phyloP scores from a whole-genome alignment of 2,113 vertebrate genomes.

The Proteles cristata region DNA sequence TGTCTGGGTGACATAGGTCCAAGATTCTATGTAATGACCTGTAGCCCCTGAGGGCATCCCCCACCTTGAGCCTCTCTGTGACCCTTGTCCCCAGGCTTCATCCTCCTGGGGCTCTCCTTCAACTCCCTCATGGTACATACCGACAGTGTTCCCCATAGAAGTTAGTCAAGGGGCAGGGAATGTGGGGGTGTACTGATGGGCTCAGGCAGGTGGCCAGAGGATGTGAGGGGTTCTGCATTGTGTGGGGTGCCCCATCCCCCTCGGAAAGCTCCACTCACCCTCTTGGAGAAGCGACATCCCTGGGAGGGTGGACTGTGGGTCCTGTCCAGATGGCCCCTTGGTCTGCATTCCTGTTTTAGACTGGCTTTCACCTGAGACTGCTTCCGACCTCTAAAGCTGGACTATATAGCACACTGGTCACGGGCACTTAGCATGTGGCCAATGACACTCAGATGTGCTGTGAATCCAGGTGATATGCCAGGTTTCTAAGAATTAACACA shows the following conservation, averaged over 20 bases:
- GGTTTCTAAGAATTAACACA: not conserved
- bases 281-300: not conserved
- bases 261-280: not conserved
- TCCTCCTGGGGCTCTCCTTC: not conserved
- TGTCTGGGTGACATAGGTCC: not conserved
- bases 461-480: not conserved
- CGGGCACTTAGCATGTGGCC: not conserved
- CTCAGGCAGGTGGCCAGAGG: not conserved
- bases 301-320: not conserved
- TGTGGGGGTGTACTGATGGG: not conserved
- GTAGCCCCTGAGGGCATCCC: not conserved
- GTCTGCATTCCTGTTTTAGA: not conserved
- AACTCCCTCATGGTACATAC: not conserved
- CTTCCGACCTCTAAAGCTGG: not conserved
- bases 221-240: not conserved
- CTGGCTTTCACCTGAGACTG: not conserved
- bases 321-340: not conserved
- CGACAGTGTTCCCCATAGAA: not conserved
- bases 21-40: not conserved
- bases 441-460: too few relatives aligned
- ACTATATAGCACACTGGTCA: accelerated
- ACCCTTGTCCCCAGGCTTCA: not conserved
- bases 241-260: not conserved
- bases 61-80: not conserved
- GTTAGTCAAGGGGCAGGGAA: not conserved